phyloP scores from a whole-genome alignment of 2,888 invertebrate species.

The Torymus texanus region DNA sequence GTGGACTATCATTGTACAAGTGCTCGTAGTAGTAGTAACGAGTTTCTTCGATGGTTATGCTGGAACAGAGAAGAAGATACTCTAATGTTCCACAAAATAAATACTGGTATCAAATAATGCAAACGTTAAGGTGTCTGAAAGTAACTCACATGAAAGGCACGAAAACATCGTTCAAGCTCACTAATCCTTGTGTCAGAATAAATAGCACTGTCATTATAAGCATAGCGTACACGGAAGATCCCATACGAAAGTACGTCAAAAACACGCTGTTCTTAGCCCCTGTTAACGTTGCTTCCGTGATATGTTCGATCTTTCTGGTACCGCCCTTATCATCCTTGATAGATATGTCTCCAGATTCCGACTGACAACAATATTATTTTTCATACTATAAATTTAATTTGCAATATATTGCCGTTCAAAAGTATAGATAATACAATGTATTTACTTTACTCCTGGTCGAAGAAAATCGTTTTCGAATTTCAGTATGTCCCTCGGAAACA shows the following conservation, averaged over 20 bases:
- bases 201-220: slow-evolving; percentile 75
- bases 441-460: slow-evolving; percentile 32
- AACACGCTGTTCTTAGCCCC: slow-evolving; percentile 74
- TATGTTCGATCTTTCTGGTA: slow-evolving; percentile 58
- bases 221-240: slow-evolving; percentile 76
- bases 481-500: neutral
- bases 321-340: slow-evolving; percentile 61
- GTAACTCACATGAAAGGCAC: slow-evolving; percentile 74
- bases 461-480: slow-evolving; percentile 20
- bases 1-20: neutral
- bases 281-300: slow-evolving; percentile 73
- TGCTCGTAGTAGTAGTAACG: slow-evolving; percentile 50
- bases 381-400: neutral
- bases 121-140: no score
- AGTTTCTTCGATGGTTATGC: slow-evolving; percentile 79
- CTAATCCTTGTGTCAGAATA: slow-evolving; percentile 79
- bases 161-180: slow-evolving; percentile 83
- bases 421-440: neutral
- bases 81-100: no score
- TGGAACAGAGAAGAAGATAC: slow-evolving; percentile 64
- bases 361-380: slow-evolving; percentile 58
- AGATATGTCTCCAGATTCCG: slow-evolving; percentile 65
- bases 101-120: no score
- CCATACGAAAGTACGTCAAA: slow-evolving; percentile 77
- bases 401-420: no score